Evolutionary conservation across 2,113 vertebrate species (phyloP), one percentile per base, ranked within the genome.

Genomic region (Stigmatopora nigra): DNA sequence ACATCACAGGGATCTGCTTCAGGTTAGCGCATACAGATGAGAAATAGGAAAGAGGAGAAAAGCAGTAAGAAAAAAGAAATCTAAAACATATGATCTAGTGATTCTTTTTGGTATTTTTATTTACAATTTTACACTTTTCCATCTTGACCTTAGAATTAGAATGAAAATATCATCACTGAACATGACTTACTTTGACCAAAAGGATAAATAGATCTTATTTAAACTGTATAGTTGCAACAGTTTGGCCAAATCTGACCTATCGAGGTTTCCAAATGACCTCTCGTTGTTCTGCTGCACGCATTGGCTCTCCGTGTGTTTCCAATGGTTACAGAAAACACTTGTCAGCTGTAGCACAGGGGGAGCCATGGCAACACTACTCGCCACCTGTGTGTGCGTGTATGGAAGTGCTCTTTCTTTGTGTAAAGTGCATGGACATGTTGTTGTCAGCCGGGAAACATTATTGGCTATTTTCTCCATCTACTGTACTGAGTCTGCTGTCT

Each of bases 121-220:
- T 55, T 19, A n/a, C 20, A 22, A 31, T 55, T 55, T 55, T 22
- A 1, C 7, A n/a, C 6, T 9, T 22, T 19, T 61, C 19, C 9
- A 61, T 19, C 6, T 41, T 61, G 35, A 44, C 2, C 11, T 13
- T 16, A 61, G 12, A 61, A 61, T 12, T 6, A 3, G 38, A 60
- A 11, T 10, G 17, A 1, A 38, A 60, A 36, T 38, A 79, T 64
- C 65, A 68, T 70, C 65, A 75, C 71, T 56, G 25, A 7, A 25
- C 14, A 8, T 19, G 6, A 41, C 38, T 10, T 41, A 10, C 38
- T 41, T 7, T 41, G 38, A 41, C 7, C 7, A 41, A 41, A 41
- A 41, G 38, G 38, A 10, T 7, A 53, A 53, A 53, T 10, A 11
- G n/a, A 12, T 5, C 48, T 6, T 9, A 11, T 51, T 51, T 7